phyloP scores from a whole-genome alignment of 2,888 invertebrate genomes.

The Drosophila borborema region DNA sequence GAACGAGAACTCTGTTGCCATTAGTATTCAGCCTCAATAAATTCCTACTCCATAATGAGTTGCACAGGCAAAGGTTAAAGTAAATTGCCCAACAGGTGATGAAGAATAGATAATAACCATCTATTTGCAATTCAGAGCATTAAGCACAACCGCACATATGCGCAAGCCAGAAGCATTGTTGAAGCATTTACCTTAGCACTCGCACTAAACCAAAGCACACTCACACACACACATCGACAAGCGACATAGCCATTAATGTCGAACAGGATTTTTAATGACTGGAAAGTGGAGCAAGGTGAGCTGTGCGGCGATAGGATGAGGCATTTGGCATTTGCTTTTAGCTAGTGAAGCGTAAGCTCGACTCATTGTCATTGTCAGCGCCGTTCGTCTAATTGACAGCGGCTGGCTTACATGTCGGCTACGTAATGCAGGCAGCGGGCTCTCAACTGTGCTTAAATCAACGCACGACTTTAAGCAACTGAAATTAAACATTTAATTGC shows the following conservation, averaged over 20 bases:
- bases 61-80: conserved; percentile 10
- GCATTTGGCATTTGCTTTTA: conserved; percentile 32
- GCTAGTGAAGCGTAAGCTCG: conserved; percentile 35
- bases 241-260: conserved; percentile 43
- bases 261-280: conserved; percentile 69
- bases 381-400: conserved; percentile 62
- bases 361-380: conserved; percentile 52
- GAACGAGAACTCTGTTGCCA: no score
- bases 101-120: conserved; percentile 21
- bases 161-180: conserved; percentile 8
- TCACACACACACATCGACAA: background rate
- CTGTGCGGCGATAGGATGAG: background rate
- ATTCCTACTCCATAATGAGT: background rate
- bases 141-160: conserved; percentile 7
- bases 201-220: background rate
- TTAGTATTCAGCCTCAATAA: background rate
- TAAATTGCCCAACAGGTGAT: conserved; percentile 13
- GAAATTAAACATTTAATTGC: conserved; percentile 73
- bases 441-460: conserved; percentile 35
- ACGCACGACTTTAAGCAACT: conserved; percentile 36
- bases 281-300: conserved; percentile 17
- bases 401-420: conserved; percentile 47
- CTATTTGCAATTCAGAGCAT: conserved; percentile 11
- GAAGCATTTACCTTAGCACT: background rate
- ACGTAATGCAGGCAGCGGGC: conserved; percentile 31